Evolutionary conservation across 2,113 vertebrate species (phyloP).

Genomic region (Steatornis caripensis): DNA sequence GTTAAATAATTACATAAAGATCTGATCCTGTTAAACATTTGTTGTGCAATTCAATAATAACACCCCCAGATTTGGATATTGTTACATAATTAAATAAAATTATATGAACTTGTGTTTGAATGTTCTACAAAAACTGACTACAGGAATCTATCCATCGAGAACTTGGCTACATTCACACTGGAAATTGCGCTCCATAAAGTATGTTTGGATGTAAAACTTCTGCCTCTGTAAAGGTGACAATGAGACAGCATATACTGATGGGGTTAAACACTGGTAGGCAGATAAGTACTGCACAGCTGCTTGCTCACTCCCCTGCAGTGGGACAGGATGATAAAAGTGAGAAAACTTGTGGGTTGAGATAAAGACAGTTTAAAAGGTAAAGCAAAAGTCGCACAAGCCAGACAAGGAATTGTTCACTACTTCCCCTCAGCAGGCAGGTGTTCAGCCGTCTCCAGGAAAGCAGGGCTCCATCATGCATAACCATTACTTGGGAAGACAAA

Average conservation of each 20-base stretch:
- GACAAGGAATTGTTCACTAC: not conserved
- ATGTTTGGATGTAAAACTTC: not conserved
- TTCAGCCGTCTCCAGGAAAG: not conserved
- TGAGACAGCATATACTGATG: not conserved
- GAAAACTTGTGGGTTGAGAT: not conserved
- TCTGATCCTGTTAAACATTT: not conserved
- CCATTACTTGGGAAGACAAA: not conserved
- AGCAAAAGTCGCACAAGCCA: not conserved
- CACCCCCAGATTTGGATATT: not conserved
- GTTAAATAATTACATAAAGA: not conserved
- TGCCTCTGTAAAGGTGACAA: not conserved
- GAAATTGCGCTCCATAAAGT: not conserved
- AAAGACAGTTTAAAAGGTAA: not conserved
- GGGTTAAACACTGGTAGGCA: not conserved
- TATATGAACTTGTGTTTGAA: not conserved
- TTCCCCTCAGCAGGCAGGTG: not conserved
- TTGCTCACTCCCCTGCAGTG: not conserved
- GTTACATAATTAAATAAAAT: not conserved
- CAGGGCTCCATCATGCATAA: accelerated
- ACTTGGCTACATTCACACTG: not conserved
- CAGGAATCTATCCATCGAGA: not conserved
- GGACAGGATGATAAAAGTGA: not conserved
- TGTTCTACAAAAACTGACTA: not conserved
- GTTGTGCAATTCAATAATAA: not conserved
- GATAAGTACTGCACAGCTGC: no score